Conservation (phyloP, 2,113 vertebrate genomes). For the Raja brachyura region DNA sequence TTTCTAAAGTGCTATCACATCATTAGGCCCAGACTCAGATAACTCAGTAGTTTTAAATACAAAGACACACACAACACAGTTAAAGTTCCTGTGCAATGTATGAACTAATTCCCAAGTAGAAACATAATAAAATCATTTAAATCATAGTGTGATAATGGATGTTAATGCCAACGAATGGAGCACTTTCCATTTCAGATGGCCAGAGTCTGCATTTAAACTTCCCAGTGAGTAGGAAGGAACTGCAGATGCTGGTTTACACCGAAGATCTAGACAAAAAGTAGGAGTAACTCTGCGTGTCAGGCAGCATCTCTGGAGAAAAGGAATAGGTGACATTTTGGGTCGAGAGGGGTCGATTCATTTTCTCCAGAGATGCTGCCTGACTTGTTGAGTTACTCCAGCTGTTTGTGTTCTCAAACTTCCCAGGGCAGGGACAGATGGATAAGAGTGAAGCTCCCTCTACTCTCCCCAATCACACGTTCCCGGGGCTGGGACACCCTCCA, state of each 20-base stretch:
- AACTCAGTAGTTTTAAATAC: not conserved
- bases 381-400: no score
- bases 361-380: no score
- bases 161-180: not conserved
- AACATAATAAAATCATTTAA: constrained; percentile 9
- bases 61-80: not conserved
- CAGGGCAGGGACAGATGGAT: not conserved
- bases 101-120: not conserved
- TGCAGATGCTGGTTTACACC: no score
- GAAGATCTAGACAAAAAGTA: no score
- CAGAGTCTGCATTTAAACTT: no score
- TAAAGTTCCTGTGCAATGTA: not conserved
- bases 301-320: no score
- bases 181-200: not conserved
- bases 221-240: not conserved
- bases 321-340: no score
- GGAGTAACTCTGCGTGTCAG: no score
- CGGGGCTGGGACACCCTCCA: not conserved
- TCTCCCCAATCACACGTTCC: no score
- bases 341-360: no score
- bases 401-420: not conserved
- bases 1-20: constrained; percentile 35
- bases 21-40: not conserved
- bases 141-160: not conserved
- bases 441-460: no score